Evolutionary conservation across 2,797 vertebrate genomes (phyloP), one percentile per base, ranked within the genome.

Genomic region (Argyrosomus regius): DNA sequence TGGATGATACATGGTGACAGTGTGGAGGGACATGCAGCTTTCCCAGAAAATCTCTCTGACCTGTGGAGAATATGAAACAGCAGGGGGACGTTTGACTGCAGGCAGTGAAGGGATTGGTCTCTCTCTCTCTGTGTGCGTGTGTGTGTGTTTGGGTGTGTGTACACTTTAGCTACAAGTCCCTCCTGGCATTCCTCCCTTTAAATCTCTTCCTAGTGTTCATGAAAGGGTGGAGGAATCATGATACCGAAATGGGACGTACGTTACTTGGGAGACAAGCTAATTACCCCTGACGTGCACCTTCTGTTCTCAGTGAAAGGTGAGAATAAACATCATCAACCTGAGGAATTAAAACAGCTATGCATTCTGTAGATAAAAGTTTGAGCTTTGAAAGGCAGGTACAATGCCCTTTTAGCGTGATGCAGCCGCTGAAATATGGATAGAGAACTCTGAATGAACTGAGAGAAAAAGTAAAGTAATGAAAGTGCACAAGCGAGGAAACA

Each of bases 1-100:
- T 59, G 71, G 6, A 16, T 67, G 20, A 26, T 6, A 26, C 92
- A 92, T 93, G 72, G 66, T 79, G 72, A 48, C 59, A 49, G 52
- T 59, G 49, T 48, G 31, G n/a, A 48, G 69, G 22, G 49, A 57
- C 9, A 1, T 28, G 39, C 57, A 43, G 69, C 58, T 79, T 63
- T 73, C 62, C 63, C 56, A 56, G 56, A 77, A 63, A 87, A 80
- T 43, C 56, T 3, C 12, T 87, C 60, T 73, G 62, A 80, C 70
- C 89, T 91, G 74, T 46, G 10, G 52, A 62, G 48, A 81, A 83
- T 17, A 35, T 77, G 45, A 81, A 83, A 77, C 74, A 72, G 59
- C 53, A 64, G 35, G 58, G 46, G 35, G 22, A 22, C 22, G 58
- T 22, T 14, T 86, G 6, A 74, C 28, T 2, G 11, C 31, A 64